Evolutionary conservation across 1,140 invertebrate genomes (phyloP), one percentile per base, ranked within the genome.

Genomic region (Zaprionus africanus): DNA sequence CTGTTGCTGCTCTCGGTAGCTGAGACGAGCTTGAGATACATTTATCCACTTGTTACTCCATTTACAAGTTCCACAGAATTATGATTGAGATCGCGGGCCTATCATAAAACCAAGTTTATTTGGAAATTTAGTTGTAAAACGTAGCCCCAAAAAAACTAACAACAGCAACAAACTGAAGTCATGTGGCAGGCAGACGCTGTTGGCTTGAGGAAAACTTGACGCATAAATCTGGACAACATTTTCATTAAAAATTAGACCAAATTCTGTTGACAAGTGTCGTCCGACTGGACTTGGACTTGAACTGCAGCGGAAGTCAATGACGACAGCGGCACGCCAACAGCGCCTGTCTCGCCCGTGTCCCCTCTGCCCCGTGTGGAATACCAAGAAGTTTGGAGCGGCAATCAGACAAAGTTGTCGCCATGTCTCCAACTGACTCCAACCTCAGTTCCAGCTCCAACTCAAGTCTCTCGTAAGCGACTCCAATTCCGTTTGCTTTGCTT

Each of bases 41-140:
- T 64, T 66, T 73, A 73, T 91, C 81, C 90, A 91, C 90, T 91
- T 91, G 90, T 91, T 91, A 91, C 90, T 91, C 84, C 82, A 91
- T 77, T 91, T 91, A 91, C 90, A 91, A 91, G 82, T 91, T 91
- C 82, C 61, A 59, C 24, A 75, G 90, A 91, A 91, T 75, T 76
- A 82, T 78, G 90, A 91, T 91, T 91, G 90, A 91, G 82, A 91
- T 91, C 87, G 81, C 65, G 53, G 36, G 62, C 68, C 64, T 66
- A 78, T 85, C 82, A 82, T 88, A 90, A 90, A 87, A 90, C 76
- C 80, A 69, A 71, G 77, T 88, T 90, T 86, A 90, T 85, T 90
- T 90, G 79, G 86, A 90, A 90, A 90, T 90, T 82, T 85, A 79
- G 81, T 85, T 90, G 85, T 90, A 90, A 82, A 88, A 77, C 57